These are phyloP conservation scores for Trisateles emortualis DNA, from an alignment of 2,888 invertebrate genomes.

Conservation along the genomic window DNA sequence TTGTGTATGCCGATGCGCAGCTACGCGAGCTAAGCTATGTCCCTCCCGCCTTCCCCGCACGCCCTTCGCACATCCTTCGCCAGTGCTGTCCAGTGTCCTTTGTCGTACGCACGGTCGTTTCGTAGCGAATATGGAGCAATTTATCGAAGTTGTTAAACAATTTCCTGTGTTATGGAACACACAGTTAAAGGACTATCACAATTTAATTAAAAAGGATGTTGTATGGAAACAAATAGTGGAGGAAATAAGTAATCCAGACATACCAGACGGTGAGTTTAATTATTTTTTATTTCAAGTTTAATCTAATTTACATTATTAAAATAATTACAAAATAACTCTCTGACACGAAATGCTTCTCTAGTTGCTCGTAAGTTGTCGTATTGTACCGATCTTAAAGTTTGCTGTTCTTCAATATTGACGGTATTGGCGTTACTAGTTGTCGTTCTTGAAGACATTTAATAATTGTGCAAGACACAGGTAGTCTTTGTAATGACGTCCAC, in stretches of 20 bases:
- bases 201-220: too few species aligned
- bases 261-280: too few species aligned
- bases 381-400: constrained; percentile 35
- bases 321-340: constrained; percentile 43
- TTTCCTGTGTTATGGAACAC: too few species aligned
- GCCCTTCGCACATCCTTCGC: constrained; percentile 24
- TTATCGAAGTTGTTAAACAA: too few species aligned
- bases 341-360: constrained; percentile 43
- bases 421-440: constrained; percentile 31
- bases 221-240: too few species aligned
- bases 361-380: constrained; percentile 39
- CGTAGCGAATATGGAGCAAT: constrained; percentile 34
- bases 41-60: constrained; percentile 33
- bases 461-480: not conserved
- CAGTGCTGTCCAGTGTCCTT: constrained; percentile 34
- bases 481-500: not conserved
- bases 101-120: constrained; percentile 36
- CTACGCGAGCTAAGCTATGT: constrained; percentile 36
- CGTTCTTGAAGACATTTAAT: constrained; percentile 33
- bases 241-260: too few species aligned
- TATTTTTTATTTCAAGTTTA: too few species aligned
- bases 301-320: constrained; percentile 37
- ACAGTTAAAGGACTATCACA: too few species aligned
- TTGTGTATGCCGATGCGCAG: too few species aligned
- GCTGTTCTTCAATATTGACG: constrained; percentile 36